Conservation (phyloP, 2,888 invertebrate species). For the Lacanobia oleracea region DNA sequence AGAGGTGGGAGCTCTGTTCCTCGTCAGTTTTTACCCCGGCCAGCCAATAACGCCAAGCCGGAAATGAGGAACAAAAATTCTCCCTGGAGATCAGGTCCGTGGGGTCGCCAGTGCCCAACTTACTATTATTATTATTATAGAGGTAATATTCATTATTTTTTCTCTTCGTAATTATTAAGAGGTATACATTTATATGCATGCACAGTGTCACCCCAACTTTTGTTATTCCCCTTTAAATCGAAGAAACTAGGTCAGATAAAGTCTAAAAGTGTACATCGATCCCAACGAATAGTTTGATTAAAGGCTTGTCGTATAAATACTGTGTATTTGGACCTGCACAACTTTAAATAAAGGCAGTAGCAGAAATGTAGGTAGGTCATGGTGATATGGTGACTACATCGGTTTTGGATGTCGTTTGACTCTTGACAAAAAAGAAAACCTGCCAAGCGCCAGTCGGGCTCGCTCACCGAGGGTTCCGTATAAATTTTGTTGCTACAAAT, state of each 20-base stretch:
- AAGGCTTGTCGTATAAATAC: slow-evolving; percentile 8
- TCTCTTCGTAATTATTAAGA: background rate
- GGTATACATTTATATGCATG: background rate
- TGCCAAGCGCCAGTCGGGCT: too few species aligned
- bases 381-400: background rate
- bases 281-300: slow-evolving; percentile 31
- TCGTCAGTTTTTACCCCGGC: too few species aligned
- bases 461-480: too few species aligned
- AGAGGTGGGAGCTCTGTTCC: too few species aligned
- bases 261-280: slow-evolving; percentile 39
- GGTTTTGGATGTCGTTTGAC: background rate
- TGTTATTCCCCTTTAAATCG: slow-evolving; percentile 2
- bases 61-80: too few species aligned
- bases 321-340: background rate
- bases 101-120: too few species aligned
- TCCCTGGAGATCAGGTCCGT: too few species aligned
- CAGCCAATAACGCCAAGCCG: too few species aligned
- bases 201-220: background rate
- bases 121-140: too few species aligned
- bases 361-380: background rate
- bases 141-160: too few species aligned
- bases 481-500: too few species aligned
- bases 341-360: background rate
- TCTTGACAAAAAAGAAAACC: background rate
- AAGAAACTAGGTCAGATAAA: slow-evolving; percentile 32